These are phyloP conservation scores for Oscheius sp. DNA, from an alignment of 2,888 invertebrate genomes.

Conservation along the genomic window DNA sequence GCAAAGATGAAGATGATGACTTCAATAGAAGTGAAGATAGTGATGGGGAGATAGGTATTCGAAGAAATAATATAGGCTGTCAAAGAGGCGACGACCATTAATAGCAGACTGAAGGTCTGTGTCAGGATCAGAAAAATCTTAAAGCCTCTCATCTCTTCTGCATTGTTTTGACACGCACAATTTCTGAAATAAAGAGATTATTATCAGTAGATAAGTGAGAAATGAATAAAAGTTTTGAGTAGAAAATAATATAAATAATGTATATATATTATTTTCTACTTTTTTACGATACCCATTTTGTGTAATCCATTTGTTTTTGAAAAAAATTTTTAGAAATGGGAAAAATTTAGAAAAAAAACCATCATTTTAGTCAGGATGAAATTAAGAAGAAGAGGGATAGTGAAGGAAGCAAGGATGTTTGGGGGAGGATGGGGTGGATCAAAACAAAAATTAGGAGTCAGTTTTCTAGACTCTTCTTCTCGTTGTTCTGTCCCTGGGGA, in stretches of 20 bases:
- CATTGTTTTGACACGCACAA: conserved; percentile 10
- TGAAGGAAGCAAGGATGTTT: too few species aligned
- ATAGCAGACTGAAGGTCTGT: conserved; percentile 1
- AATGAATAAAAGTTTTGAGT: neutral
- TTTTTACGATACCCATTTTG: too few species aligned
- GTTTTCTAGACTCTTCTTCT: too few species aligned
- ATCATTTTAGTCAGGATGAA: neutral
- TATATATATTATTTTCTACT: too few species aligned
- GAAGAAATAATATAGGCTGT: neutral
- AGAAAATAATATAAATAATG: neutral
- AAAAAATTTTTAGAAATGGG: neutral
- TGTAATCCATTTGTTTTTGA: neutral
- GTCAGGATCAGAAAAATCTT: conserved; percentile 17
- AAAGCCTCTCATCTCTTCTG: conserved; percentile 29
- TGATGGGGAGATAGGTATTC: conserved; percentile 1
- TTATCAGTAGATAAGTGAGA: neutral
- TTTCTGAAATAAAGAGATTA: neutral
- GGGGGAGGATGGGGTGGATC: too few species aligned
- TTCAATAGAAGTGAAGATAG: conserved; percentile 11
- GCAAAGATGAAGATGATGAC: conserved; percentile 16
- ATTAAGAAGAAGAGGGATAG: neutral
- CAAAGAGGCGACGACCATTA: conserved; percentile 7
- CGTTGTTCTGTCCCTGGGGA: too few species aligned
- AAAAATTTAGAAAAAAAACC: neutral
- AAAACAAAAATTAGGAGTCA: too few species aligned